phyloP scores from a whole-genome alignment of 2,797 vertebrate species.

The Avahi laniger region DNA sequence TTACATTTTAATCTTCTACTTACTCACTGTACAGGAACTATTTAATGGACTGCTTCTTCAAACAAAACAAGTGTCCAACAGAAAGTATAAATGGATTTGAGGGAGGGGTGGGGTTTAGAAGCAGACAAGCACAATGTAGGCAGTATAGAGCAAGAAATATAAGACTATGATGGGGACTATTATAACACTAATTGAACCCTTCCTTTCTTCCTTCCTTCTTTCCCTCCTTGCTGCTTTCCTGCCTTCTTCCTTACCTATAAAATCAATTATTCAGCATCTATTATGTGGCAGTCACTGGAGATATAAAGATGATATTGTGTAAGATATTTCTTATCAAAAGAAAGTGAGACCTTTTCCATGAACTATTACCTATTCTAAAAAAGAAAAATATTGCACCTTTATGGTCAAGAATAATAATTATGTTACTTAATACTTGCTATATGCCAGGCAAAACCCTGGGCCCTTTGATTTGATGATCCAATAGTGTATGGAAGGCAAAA shows the following conservation, averaged over 20 bases:
- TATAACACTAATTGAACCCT: background rate
- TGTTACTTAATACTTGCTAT: background rate
- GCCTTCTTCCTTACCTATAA: background rate
- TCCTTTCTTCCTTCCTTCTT: background rate
- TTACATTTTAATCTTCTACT: constrained; percentile 56
- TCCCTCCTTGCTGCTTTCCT: background rate
- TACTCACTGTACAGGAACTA: constrained; percentile 74
- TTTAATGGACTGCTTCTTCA: constrained; percentile 71
- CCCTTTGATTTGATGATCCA: background rate
- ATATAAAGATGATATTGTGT: background rate
- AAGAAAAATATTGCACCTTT: background rate
- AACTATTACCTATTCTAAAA: background rate
- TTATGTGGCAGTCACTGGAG: background rate
- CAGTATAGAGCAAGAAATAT: background rate
- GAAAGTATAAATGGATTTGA: constrained; percentile 47
- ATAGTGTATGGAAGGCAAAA: background rate
- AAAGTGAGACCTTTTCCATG: background rate
- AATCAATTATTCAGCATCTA: background rate
- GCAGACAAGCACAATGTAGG: background rate
- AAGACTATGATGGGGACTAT: background rate
- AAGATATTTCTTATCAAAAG: constrained; percentile 31
- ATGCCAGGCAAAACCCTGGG: background rate
- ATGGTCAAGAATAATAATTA: background rate
- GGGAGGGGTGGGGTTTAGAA: background rate
- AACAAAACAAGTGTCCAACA: constrained; percentile 66